phyloP scores from a whole-genome alignment of 1,140 invertebrate species.

The Cydia strobilella region DNA sequence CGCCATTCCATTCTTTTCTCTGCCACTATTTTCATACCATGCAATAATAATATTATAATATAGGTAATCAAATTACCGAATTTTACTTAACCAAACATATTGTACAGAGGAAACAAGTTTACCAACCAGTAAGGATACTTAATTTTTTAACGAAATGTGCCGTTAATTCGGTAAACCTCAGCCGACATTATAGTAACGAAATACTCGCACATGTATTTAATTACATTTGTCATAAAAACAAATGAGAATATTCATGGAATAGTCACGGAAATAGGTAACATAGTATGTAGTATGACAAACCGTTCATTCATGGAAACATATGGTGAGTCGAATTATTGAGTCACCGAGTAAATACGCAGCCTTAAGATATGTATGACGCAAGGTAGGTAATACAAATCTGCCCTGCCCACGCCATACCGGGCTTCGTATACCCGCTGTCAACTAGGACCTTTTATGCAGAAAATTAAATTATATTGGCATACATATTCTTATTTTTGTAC shows the following conservation, averaged over 20 bases:
- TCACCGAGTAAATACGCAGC: slow-evolving; percentile 41
- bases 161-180: background rate
- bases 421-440: background rate
- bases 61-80: background rate
- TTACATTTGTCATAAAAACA: background rate
- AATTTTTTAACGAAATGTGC: background rate
- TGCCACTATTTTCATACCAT: background rate
- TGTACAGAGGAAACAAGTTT: background rate
- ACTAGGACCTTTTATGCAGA: background rate
- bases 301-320: slow-evolving; percentile 57
- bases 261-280: slow-evolving; percentile 12
- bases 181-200: background rate
- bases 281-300: slow-evolving; percentile 32
- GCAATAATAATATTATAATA: background rate
- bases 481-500: background rate
- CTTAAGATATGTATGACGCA: slow-evolving; percentile 5
- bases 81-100: background rate
- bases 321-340: slow-evolving; percentile 64
- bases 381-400: slow-evolving; percentile 38
- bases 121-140: background rate
- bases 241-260: background rate
- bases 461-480: background rate
- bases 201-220: background rate
- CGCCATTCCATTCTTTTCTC: too few relatives aligned
- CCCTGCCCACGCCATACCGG: slow-evolving; percentile 18